Conservation (phyloP, 2,797 vertebrate species). For the Platalea minor region DNA sequence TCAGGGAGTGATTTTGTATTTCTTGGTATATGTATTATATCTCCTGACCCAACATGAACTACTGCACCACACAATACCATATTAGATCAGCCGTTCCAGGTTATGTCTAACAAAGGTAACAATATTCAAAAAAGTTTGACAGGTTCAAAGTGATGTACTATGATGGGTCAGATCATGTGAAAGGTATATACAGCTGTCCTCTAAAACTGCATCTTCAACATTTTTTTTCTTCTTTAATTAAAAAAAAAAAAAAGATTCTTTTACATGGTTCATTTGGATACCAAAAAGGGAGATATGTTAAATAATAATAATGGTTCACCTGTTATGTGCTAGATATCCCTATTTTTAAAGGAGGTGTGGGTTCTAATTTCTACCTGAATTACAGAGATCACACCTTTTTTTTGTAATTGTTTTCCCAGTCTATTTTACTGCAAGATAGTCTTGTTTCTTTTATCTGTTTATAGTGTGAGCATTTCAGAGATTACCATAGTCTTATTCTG, state of each 20-base stretch:
- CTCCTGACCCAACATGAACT: not conserved
- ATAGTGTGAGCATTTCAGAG: not conserved
- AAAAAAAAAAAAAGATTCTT: not conserved
- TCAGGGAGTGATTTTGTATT: not conserved
- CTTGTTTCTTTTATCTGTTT: not conserved
- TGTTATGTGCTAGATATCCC: not conserved
- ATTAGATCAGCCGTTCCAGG: not conserved
- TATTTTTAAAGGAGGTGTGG: not conserved
- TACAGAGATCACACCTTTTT: not conserved
- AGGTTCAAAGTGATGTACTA: not conserved
- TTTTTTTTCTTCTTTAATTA: not conserved
- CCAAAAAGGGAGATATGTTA: not conserved
- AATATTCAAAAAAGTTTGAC: not conserved
- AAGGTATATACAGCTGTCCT: not conserved
- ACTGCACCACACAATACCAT: not conserved
- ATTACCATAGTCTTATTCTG: not conserved
- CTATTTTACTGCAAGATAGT: not conserved
- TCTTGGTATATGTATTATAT: not conserved
- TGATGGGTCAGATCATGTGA: not conserved
- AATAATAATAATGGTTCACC: not conserved
- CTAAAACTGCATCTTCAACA: not conserved
- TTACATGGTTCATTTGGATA: not conserved
- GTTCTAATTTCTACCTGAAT: not conserved
- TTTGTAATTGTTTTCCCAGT: not conserved
- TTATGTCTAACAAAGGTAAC: not conserved